Conservation (phyloP, 2,888 invertebrate species). For the Isoperla grammatica region DNA sequence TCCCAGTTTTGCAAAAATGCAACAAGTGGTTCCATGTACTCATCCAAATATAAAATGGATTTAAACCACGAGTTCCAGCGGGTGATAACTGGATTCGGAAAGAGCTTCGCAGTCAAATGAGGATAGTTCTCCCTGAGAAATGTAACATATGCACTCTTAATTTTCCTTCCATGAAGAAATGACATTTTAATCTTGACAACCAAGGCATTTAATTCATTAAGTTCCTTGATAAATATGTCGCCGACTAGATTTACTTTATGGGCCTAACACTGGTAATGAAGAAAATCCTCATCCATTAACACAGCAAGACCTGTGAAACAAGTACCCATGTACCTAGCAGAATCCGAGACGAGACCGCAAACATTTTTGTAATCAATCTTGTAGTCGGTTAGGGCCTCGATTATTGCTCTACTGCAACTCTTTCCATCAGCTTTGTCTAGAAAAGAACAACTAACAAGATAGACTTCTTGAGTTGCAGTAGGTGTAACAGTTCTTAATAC, state of each 20-base stretch:
- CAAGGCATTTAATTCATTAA: not conserved
- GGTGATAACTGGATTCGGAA: constrained; percentile 1
- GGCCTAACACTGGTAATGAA: constrained; percentile 2
- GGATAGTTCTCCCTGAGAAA: not conserved
- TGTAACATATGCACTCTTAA: constrained; percentile 2
- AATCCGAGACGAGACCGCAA: constrained; percentile 8
- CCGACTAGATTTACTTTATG: constrained; percentile 1
- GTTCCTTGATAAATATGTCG: constrained; percentile 6
- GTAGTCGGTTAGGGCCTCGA: too few species aligned
- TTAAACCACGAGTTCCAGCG: constrained; percentile 11
- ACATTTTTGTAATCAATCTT: too few species aligned
- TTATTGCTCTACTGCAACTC: too few species aligned
- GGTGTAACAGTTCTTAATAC: too few species aligned
- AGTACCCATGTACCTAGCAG: constrained; percentile 7
- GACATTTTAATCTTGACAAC: constrained; percentile 2
- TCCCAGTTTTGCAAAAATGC: too few species aligned
- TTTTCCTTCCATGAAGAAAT: not conserved
- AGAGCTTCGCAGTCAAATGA: not conserved
- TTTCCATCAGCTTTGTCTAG: too few species aligned
- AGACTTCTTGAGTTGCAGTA: too few species aligned
- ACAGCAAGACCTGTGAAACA: not conserved
- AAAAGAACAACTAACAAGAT: too few species aligned
- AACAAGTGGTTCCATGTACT: constrained; percentile 1
- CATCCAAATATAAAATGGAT: not conserved
- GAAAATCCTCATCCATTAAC: not conserved